Evolutionary conservation across 1,140 invertebrate species (phyloP).

Genomic region (Rhynchophorus ferrugineus): DNA sequence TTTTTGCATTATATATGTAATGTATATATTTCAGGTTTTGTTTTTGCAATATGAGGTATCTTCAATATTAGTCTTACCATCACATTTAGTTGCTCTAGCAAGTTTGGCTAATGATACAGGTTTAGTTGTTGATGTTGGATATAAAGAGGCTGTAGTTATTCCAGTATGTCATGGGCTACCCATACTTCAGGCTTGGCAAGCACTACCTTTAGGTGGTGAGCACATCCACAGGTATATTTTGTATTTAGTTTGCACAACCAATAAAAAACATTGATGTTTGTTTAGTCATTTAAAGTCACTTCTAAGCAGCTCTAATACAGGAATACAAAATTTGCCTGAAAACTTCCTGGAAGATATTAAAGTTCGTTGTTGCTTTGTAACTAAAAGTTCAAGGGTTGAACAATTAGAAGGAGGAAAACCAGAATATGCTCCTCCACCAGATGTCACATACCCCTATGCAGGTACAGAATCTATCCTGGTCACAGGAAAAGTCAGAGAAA

Average conservation of each 20-base stretch:
- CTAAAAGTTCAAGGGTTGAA: conserved; percentile 59
- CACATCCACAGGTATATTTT: conserved; percentile 54
- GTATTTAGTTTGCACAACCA: neutral
- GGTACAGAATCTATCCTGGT: conserved; percentile 54
- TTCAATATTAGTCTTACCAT: conserved; percentile 45
- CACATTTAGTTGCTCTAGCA: conserved; percentile 70
- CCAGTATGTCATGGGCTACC: conserved; percentile 79
- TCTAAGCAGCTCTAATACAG: conserved; percentile 40
- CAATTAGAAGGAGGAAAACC: conserved; percentile 46
- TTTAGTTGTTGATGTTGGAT: conserved; percentile 82
- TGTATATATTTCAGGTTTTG: conserved; percentile 52
- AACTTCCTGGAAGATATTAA: conserved; percentile 62
- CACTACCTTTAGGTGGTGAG: conserved; percentile 61
- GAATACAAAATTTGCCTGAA: conserved; percentile 45
- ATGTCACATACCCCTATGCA: conserved; percentile 64
- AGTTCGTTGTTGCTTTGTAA: conserved; percentile 76
- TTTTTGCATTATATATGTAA: no score
- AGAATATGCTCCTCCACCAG: conserved; percentile 45
- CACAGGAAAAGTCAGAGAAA: conserved; percentile 66
- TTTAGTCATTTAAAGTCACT: conserved; percentile 44
- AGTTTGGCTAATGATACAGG: conserved; percentile 70
- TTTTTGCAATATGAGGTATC: conserved; percentile 88
- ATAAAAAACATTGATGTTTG: conserved; percentile 13
- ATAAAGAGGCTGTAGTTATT: conserved; percentile 70
- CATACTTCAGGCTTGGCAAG: conserved; percentile 70